Conservation (phyloP, 2,113 vertebrate genomes). For the Phyllostomus hastatus region DNA sequence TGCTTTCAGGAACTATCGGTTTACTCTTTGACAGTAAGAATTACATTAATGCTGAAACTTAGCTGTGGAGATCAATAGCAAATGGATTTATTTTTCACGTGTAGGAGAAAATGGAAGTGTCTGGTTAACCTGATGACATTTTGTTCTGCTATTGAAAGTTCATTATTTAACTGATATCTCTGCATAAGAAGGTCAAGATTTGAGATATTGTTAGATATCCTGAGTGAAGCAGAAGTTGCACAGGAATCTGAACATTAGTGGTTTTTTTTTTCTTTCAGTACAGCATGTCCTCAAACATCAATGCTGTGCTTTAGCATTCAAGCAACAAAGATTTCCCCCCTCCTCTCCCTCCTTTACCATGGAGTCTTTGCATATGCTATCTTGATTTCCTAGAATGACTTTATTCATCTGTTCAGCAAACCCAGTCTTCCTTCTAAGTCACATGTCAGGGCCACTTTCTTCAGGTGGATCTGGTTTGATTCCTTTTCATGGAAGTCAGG, state of each 20-base stretch:
- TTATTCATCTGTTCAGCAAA: not conserved
- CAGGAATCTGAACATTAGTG: not conserved
- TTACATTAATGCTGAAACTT: conserved; percentile 59
- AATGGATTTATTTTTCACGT: conserved; percentile 69
- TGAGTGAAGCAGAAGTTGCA: not conserved
- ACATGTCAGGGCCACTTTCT: not conserved
- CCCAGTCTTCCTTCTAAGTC: not conserved
- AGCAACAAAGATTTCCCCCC: not conserved
- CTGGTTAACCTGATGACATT: conserved; percentile 69
- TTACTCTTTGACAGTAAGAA: conserved; percentile 54
- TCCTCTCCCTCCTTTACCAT: not conserved
- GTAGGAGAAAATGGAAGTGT: conserved; percentile 58
- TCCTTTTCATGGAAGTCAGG: not conserved
- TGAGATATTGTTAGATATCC: conserved; percentile 38
- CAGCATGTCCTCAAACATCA: not conserved
- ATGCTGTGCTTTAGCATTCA: not conserved
- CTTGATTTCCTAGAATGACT: conserved; percentile 25
- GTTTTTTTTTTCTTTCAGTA: not conserved
- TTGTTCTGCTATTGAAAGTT: conserved; percentile 71
- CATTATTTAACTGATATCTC: conserved; percentile 70
- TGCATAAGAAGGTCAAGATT: conserved; percentile 21
- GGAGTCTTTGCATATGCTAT: not conserved
- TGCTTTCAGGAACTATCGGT: conserved; percentile 57
- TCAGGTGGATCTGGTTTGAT: not conserved
- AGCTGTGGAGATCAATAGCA: conserved; percentile 63